A percentile compares a stretch with the other conserved stretches of the same genome.
Conservation (phyloP, 92 coral and sea anemone genomes). For the Epizoanthus stellaris region DNA sequence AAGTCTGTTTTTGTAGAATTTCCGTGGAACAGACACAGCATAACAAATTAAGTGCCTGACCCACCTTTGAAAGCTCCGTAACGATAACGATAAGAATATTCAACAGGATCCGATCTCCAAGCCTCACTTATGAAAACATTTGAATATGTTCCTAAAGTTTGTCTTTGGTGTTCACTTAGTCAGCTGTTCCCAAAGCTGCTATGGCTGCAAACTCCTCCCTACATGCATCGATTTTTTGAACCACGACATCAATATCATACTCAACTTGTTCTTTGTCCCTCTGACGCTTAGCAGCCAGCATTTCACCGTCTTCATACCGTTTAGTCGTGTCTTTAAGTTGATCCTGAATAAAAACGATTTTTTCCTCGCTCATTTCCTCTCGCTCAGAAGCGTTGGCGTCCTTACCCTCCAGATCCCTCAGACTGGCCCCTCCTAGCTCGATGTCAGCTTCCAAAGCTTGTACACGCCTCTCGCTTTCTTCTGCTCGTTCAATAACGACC, state of each 20-base stretch:
- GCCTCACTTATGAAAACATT: neutral
- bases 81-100: neutral
- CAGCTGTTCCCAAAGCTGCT: slow-evolving; percentile 21
- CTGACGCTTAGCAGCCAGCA: slow-evolving; percentile 27
- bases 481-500: slow-evolving; percentile 37
- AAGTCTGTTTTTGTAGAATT: neutral
- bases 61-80: neutral
- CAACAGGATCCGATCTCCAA: neutral
- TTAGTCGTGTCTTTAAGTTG: slow-evolving; percentile 22
- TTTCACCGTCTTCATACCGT: slow-evolving; percentile 35
- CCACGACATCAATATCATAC: slow-evolving; percentile 26
- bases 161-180: neutral
- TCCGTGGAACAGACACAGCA: neutral
- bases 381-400: slow-evolving; percentile 55
- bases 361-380: slow-evolving; percentile 48
- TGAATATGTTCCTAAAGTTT: neutral
- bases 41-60: neutral
- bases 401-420: slow-evolving; percentile 37
- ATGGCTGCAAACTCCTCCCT: slow-evolving; percentile 41
- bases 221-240: slow-evolving; percentile 29
- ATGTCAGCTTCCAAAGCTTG: slow-evolving; percentile 25
- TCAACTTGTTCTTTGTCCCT: slow-evolving; percentile 32
- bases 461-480: slow-evolving; percentile 1
- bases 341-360: slow-evolving; percentile 45
- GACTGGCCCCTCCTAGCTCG: neutral